Base-by-base conservation (phyloP, 1,140 invertebrate genomes). In the Lordiphosa mommai region DNA sequence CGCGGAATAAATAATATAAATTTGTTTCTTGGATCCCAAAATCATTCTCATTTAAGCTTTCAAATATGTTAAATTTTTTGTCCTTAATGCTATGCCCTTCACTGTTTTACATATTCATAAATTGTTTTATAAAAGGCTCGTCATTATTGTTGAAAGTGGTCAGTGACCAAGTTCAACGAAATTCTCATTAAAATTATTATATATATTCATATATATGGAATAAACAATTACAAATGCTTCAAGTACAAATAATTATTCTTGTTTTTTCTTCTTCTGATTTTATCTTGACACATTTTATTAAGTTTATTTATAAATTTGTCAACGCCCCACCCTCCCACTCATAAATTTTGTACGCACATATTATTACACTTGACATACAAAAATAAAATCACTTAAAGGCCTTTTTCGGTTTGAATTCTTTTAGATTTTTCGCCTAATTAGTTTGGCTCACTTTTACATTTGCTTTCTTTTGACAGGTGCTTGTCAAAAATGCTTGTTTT, bases 131-230 rank as follows among this genome's bases (percentile, higher is more conserved):
- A 40, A 12, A 13, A 23, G 38, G 38, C 38, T 40, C 37, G 37
- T n/a, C 37, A 10, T 17, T 27, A 12, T 23, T 48, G 27, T 58
- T 37, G 30, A 47, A 64, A 40, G 29, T 33, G 61, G 63, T 44
- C 63, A 67, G 32, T 58, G 63, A 58, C 63, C 44, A 67, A 41
- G 7, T 20, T n/a, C 5, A 44, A n/a, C 34, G 8, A 14, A 44
- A 44, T 43, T 6, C 4, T 13, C 7, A 12, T 27, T 27, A 7
- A 27, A 43, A 27, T 43, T 43, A 27, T 7, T 17, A 43, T 17
- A 43, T 27, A 5, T 27, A 23, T 23, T 23, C 5, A 7, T 27
- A 27, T 27, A 27, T 7, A 17, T 17, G 6, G n/a, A n/a, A 7
- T 27, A 27, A 27, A 27, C 23, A 27, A 27, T 27, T 27, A 27